Evolutionary conservation across 2,888 invertebrate genomes (phyloP), one percentile per base, ranked within the genome.

Genomic region (Lasioglossum pauxillum): DNA sequence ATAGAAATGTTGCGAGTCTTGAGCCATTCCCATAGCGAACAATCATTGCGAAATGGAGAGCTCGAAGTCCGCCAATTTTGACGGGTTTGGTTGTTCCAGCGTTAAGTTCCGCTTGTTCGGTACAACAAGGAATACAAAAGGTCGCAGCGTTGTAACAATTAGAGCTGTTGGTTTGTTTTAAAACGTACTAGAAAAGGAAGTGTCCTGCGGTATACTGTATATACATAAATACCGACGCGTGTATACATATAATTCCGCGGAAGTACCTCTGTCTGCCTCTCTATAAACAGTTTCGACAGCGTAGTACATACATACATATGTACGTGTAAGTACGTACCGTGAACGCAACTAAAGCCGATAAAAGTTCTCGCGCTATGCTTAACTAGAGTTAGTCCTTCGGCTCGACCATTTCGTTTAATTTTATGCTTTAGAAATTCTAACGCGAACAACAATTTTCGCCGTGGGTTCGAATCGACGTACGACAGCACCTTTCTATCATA

Each of bases 151-250:
- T 75, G 64, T 76, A 80, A 79, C 81, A 88, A 91, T 88, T 75
- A 81, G 86, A 84, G 78, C 72, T 38, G 27, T 46, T 80, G 69
- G 38, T 71, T 71, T 49, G 53, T 74, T 86, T 89, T 53, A 89
- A 88, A 91, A 88, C 64, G 74, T 86, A 80, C 83, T 91, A 91
- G 90, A 90, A 91, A 91, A 91, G 80, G 88, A 88, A 88, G 83
- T 88, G 83, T 88, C 86, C 82, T 79, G 77, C 75, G 73, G 67
- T 78, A 82, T 82, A 86, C 82, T 80, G 71, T 74, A 35, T 86
- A 67, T 87, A 85, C 79, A 86, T 82, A 89, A 82, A 89, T 86
- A 89, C 84, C 84, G 78, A 74, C 87, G 46, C 44, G 67, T 82
- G 69, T 85, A 80, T 85, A 74, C 84, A 88, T 85, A 90, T 53